Conservation (phyloP, 1,140 invertebrate species). For the Drosophila pseudoobscura region DNA sequence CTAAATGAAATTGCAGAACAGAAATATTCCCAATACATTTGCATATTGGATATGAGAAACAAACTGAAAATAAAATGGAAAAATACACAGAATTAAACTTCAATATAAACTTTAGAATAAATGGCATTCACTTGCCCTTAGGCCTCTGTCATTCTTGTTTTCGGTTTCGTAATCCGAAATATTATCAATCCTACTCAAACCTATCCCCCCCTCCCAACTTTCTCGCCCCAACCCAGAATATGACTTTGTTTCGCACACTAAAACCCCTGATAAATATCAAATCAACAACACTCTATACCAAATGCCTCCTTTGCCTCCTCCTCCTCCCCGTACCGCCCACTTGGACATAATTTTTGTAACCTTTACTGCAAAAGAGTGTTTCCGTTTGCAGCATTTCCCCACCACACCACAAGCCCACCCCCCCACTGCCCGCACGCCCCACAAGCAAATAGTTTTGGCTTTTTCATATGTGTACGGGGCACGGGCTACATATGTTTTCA, state of each 20-base stretch:
- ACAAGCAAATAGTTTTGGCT: constrained; percentile 31
- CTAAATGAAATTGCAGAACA: no score
- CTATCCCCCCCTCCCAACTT: background rate
- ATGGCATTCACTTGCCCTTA: no score
- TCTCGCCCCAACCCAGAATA: constrained; percentile 1
- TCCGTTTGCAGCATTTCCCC: constrained; percentile 35
- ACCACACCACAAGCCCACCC: no score
- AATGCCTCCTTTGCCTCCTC: background rate
- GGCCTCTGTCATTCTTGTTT: no score
- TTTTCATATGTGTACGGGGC: constrained; percentile 33
- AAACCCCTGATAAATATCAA: constrained; percentile 48
- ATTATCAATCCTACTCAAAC: no score
- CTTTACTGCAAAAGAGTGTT: constrained; percentile 47
- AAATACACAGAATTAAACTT: no score
- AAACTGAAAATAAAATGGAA: no score
- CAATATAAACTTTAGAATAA: no score
- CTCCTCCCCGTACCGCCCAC: background rate
- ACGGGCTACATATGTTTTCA: constrained; percentile 46
- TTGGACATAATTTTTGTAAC: constrained; percentile 34
- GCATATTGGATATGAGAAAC: no score
- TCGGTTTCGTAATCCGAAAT: no score
- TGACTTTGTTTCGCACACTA: constrained; percentile 33
- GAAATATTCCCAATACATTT: no score
- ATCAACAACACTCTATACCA: constrained; percentile 20
- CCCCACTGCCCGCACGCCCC: no score